Base-by-base conservation (phyloP, 92 coral and sea anemone genomes). In the Porites evermanni region DNA sequence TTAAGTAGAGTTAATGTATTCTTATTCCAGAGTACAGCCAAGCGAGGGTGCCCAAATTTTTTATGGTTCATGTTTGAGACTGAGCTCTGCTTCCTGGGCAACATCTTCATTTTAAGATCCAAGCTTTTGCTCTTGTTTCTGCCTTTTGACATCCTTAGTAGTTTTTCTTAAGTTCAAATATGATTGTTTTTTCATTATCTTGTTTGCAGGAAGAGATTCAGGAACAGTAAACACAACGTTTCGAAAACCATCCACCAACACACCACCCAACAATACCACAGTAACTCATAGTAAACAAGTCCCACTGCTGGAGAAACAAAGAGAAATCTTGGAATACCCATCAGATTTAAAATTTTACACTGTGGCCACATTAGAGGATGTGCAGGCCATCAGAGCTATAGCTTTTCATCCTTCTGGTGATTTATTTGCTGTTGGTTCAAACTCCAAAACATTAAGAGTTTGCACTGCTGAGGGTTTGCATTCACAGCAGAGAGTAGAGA, bases 341-440 rank as follows among this genome's bases (percentile, higher is more conserved):
- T 69, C 94, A 69, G 94, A 90, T 52, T 58, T 74, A n/a, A 72
- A 87, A 53, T 96, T 96, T 87, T 84, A 87, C 67, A 74, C 92
- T 16, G 90, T 93, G 3, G 99, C 99, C 18, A 89, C 89, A 20
- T 83, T 96, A 56, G 94, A 95, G 74, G 99, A 96, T 77, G 91
- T 91, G 9, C 99, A 96, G 81, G 99, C 99, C 4, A 86, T 96
- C 52, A 92, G 99, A 44, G 98, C 99, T 32, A 94, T 96, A 53
- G 96, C 98, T 1, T 96, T 96, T 67, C 99, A 94, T 87, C 98
- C 99, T 0, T 74, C 86, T 53, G 99, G 99, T 53, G 90, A 96
- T 29, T 69, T 89, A 72, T 95, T 96, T 91, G 99, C 99, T 14
- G 77, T 96, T 76, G 99, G 99, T 2, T 91, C 99, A 50, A 96